These are phyloP conservation scores for Trichopria drosophilae DNA, from an alignment of 2,888 invertebrate species.

Conservation along the genomic window DNA sequence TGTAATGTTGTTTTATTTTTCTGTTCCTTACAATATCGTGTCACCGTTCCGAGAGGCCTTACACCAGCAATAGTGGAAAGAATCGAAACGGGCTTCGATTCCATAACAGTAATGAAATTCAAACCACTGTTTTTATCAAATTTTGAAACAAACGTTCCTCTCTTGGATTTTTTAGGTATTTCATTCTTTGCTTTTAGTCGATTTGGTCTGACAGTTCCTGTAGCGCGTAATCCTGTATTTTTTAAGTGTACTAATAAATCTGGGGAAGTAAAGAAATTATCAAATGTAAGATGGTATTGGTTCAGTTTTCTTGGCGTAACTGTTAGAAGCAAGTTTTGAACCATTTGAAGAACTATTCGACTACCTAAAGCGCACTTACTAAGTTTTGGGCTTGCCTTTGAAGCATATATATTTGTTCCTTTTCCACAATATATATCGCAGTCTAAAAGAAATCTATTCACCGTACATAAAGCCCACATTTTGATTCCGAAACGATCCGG, in stretches of 20 bases:
- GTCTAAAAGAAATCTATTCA: constrained; percentile 8
- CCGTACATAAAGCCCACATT: constrained; percentile 10
- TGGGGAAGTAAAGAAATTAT: constrained; percentile 5
- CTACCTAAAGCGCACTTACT: constrained; percentile 6
- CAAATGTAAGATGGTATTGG: constrained; percentile 5
- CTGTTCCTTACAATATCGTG: constrained; percentile 5
- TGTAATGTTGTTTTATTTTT: constrained; percentile 9
- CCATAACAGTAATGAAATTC: constrained; percentile 5
- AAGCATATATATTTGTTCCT: constrained; percentile 1
- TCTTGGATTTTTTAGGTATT: constrained; percentile 3
- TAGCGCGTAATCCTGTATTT: neutral
- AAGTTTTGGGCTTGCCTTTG: too few relatives aligned
- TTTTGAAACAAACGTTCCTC: neutral
- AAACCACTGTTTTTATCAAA: constrained; percentile 8
- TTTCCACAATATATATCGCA: constrained; percentile 13
- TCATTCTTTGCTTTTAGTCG: constrained; percentile 3
- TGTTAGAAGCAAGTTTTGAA: constrained; percentile 2
- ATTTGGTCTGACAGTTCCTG: constrained; percentile 3
- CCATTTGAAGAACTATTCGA: constrained; percentile 5
- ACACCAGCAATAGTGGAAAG: constrained; percentile 13
- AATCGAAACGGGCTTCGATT: too few relatives aligned
- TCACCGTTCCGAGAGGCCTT: constrained; percentile 4
- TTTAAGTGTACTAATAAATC: neutral
- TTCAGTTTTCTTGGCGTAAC: neutral
- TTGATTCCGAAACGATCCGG: constrained; percentile 10